phyloP scores from a whole-genome alignment of 2,113 vertebrate genomes.

The Hippocampus abdominalis region DNA sequence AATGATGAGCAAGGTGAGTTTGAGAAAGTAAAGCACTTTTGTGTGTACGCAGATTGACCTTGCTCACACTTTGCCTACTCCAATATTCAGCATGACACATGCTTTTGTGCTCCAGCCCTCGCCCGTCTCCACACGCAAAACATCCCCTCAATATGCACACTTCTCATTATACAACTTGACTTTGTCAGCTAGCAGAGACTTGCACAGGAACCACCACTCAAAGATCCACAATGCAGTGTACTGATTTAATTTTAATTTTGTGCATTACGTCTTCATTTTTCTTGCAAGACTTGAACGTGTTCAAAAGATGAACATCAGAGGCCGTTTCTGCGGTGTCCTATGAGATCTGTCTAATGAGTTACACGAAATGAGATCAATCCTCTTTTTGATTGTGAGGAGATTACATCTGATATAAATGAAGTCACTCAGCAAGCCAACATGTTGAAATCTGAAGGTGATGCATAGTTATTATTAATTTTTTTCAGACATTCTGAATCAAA shows the following conservation, averaged over 20 bases:
- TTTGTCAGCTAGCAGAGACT: slow-evolving; percentile 10
- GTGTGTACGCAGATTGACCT: slow-evolving; percentile 44
- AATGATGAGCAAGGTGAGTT: slow-evolving; percentile 21
- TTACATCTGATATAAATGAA: slow-evolving; percentile 27
- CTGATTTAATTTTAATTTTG: slow-evolving; percentile 47
- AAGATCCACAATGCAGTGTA: slow-evolving; percentile 17
- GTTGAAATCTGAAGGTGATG: slow-evolving; percentile 13
- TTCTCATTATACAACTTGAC: slow-evolving; percentile 33
- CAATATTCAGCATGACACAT: slow-evolving; percentile 59
- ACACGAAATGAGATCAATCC: not conserved
- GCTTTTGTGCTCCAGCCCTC: slow-evolving; percentile 47
- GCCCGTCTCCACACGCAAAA: slow-evolving; percentile 36
- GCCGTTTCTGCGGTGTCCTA: slow-evolving; percentile 33
- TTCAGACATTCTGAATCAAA: slow-evolving; percentile 1
- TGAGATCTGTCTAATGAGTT: slow-evolving; percentile 18
- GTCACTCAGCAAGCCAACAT: slow-evolving; percentile 13
- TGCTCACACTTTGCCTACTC: slow-evolving; percentile 41
- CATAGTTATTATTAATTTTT: not conserved
- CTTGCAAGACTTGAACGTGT: slow-evolving; percentile 62
- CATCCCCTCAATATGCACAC: slow-evolving; percentile 28
- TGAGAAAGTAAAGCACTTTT: slow-evolving; percentile 41
- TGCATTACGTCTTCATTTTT: slow-evolving; percentile 20
- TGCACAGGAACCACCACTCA: slow-evolving; percentile 16
- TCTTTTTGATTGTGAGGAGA: slow-evolving; percentile 14
- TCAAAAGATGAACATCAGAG: slow-evolving; percentile 41